Base-by-base conservation (phyloP, 2,797 vertebrate species). In the Tapirus indicus region DNA sequence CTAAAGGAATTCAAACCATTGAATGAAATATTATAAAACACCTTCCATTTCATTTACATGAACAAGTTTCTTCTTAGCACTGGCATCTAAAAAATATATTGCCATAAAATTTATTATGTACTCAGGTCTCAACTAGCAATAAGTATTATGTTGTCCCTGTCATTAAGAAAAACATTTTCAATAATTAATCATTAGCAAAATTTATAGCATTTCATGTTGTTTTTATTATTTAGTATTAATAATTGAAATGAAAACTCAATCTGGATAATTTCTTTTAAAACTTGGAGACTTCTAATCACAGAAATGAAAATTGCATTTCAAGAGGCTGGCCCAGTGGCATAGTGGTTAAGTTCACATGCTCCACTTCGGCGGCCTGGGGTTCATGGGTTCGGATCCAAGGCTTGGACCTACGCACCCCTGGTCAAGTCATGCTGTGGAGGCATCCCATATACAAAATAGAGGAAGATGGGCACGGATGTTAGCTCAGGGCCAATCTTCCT, bases 121-220 rank as follows among this genome's bases (percentile, higher is more conserved):
- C 0, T 38, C 13, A 4, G 2, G 14, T 91, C 0, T 79, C 27
- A 80, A 54, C 5, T 29, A 60, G n/a, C n/a, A 87, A 29, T 64
- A 64, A 86, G 7, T 77, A 79, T 88, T 80, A 82, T 52, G 16
- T 72, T 88, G 71, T 38, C 14, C 35, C 17, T 86, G 56, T 86
- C 17, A 64, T 94, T 94, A 71, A 96, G 41, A 68, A 60, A 85
- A 91, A 32, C 4, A 75, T 69, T 49, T 92, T 83, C 6, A 80
- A 54, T 93, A 74, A n/a, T 49, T 44, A 83, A 74, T 38, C 20
- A 86, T 38, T 78, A n/a, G 10, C 4, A 72, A 86, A 72, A 82
- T 87, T 7, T 83, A 66, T 72, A 83, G 32, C 16, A 83, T 90
- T 77, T 77, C 72, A 35, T 68, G 25, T 60, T 60, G 9, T n/a